These are phyloP conservation scores for Austrofundulus limnaeus DNA, from an alignment of 2,113 vertebrate species.

Conservation along the genomic window DNA sequence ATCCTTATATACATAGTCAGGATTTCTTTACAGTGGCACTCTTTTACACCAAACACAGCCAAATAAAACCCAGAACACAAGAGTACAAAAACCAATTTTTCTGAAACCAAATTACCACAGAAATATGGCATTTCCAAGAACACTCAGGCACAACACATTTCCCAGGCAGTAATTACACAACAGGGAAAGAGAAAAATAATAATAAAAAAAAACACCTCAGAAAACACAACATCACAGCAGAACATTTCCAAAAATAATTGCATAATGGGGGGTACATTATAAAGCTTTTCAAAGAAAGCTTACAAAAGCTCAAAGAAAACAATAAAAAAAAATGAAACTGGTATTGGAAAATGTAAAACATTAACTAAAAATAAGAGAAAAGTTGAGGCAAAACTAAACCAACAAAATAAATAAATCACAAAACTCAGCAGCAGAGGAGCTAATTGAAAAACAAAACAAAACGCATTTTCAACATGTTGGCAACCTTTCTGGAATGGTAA, in stretches of 20 bases:
- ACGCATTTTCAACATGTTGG: too few species aligned
- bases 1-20: background rate
- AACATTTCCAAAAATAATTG: background rate
- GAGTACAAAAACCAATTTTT: background rate
- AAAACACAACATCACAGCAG: background rate
- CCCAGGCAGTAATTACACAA: background rate
- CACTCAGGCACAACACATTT: background rate
- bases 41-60: background rate
- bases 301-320: background rate
- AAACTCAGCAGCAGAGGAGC: too few species aligned
- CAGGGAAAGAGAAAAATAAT: background rate
- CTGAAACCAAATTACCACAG: background rate
- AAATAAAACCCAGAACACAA: background rate
- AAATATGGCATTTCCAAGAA: background rate
- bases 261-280: background rate
- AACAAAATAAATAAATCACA: too few species aligned
- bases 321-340: too few species aligned
- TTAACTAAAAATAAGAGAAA: background rate
- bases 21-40: too few species aligned
- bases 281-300: background rate
- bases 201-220: background rate
- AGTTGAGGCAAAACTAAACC: background rate
- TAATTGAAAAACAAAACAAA: too few species aligned
- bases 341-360: too few species aligned
- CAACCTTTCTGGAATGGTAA: too few species aligned